phyloP scores from a whole-genome alignment of 1,140 invertebrate species.

The Phymastichus coffea region DNA sequence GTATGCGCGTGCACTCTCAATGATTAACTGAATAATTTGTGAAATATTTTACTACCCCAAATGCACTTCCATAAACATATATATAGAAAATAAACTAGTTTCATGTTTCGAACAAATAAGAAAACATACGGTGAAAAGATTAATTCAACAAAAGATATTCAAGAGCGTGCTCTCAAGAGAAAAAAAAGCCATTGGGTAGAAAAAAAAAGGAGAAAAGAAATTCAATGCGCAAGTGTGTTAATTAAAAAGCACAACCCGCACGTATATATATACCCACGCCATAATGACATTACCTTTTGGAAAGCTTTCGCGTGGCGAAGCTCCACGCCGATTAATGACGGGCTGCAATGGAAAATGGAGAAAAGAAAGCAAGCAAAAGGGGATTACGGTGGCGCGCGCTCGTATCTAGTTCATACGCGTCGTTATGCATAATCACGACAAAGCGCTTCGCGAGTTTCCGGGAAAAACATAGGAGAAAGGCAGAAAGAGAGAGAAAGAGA shows the following conservation, averaged over 20 bases:
- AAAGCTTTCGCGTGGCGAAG: too few relatives aligned
- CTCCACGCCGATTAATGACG: constrained; percentile 26
- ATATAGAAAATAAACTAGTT: too few relatives aligned
- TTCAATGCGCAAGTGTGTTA: constrained; percentile 4
- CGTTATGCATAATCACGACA: constrained; percentile 29
- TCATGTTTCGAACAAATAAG: neutral
- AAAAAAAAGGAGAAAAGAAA: neutral
- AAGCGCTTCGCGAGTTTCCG: constrained; percentile 15
- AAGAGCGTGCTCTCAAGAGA: neutral
- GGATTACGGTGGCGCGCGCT: too few relatives aligned
- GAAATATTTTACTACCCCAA: too few relatives aligned
- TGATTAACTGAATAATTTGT: too few relatives aligned
- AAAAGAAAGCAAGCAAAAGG: neutral
- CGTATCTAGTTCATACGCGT: constrained; percentile 21
- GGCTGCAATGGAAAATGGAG: constrained; percentile 3
- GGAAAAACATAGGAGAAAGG: neutral
- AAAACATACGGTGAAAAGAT: constrained; percentile 9
- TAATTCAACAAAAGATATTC: neutral
- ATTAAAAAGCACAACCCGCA: constrained; percentile 15
- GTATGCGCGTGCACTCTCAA: too few relatives aligned
- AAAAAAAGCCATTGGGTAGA: neutral
- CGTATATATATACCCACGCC: too few relatives aligned
- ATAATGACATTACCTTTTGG: constrained; percentile 5
- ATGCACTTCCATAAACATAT: too few relatives aligned
- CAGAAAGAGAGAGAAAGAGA: neutral